A percentile compares a stretch with the other conserved stretches of the same genome.
Conservation (phyloP, 2,797 vertebrate genomes). For the Octomys mimax region DNA sequence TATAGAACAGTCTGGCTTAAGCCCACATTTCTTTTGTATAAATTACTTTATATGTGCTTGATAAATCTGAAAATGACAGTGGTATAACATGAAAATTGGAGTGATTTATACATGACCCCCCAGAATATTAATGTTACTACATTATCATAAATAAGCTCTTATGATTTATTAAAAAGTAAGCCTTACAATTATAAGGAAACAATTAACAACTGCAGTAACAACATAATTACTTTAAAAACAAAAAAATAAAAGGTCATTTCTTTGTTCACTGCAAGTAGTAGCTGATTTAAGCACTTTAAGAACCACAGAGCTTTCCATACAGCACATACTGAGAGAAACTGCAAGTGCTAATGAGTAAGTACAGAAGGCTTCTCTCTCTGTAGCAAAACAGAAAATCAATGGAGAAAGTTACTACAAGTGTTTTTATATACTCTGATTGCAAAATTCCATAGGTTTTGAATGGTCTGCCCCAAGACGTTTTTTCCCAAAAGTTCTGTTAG, state of each 20-base stretch:
- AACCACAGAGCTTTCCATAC: background rate
- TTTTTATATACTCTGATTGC: background rate
- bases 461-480: background rate
- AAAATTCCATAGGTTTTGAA: background rate
- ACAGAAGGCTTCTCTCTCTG: background rate
- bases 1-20: background rate
- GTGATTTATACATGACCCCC: background rate
- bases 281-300: too few relatives aligned
- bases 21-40: background rate
- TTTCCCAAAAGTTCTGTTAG: background rate
- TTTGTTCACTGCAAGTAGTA: background rate
- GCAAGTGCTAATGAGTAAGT: background rate
- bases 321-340: background rate
- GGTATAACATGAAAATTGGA: background rate
- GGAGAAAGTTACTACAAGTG: background rate
- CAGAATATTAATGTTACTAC: background rate
- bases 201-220: background rate
- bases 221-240: background rate
- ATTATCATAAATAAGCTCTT: background rate
- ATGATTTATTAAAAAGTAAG: conserved; percentile 11
- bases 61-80: background rate
- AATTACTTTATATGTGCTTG: background rate
- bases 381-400: background rate
- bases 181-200: background rate
- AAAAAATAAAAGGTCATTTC: background rate